Evolutionary conservation across 2,797 vertebrate genomes (phyloP).

Genomic region (Chiroxiphia lanceolata): DNA sequence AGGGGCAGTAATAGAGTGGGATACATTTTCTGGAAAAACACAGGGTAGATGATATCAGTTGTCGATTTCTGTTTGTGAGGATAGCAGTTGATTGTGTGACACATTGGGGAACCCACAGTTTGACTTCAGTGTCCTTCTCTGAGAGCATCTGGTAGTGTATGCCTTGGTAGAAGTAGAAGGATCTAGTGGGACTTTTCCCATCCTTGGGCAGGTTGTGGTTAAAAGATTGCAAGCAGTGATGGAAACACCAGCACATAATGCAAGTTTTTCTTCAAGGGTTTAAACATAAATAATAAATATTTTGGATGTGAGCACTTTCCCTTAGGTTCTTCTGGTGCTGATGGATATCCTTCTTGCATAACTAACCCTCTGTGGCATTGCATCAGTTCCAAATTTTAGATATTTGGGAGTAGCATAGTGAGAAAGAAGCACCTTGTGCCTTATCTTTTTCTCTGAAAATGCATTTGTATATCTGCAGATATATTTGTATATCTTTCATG

Average conservation of each 20-base stretch:
- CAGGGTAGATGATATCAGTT: background rate
- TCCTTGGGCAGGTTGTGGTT: background rate
- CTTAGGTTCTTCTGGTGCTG: background rate
- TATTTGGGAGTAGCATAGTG: background rate
- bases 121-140: background rate
- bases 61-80: background rate
- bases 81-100: background rate
- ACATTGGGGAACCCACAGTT: fast-evolving
- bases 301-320: background rate
- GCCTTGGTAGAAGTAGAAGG: background rate
- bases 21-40: background rate
- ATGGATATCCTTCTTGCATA: background rate
- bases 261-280: background rate
- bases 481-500: background rate
- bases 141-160: background rate
- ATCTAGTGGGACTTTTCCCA: background rate
- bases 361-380: background rate
- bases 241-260: background rate
- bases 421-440: background rate
- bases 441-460: background rate
- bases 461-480: background rate
- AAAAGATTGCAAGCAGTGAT: background rate
- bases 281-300: background rate
- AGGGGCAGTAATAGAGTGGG: background rate
- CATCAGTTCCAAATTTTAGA: background rate